Conservation (phyloP, 2,797 vertebrate genomes). For the Phoebastria nigripes region DNA sequence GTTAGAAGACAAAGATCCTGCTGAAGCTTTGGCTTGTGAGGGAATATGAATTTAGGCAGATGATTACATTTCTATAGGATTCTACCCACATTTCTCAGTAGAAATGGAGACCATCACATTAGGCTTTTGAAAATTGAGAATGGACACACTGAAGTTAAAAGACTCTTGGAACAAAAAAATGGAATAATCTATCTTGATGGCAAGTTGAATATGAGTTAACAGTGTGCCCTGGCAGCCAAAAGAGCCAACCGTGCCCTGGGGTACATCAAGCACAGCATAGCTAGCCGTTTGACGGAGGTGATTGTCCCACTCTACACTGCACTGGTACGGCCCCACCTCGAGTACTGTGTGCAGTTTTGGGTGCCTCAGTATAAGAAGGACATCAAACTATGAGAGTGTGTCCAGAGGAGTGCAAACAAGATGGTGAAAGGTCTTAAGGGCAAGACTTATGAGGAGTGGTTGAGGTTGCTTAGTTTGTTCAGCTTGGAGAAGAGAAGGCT, state of each 20-base stretch:
- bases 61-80: neutral
- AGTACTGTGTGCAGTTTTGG: neutral
- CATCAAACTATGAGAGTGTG: neutral
- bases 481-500: neutral
- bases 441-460: fast-evolving
- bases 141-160: neutral
- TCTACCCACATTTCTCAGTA: neutral
- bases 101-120: neutral
- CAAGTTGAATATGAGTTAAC: neutral
- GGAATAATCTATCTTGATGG: neutral
- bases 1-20: neutral
- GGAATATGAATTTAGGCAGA: neutral
- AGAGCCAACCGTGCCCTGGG: fast-evolving
- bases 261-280: fast-evolving
- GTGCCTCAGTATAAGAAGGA: fast-evolving
- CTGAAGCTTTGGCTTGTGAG: neutral
- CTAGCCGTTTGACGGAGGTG: fast-evolving
- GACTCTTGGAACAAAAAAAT: neutral
- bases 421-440: neutral
- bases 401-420: neutral
- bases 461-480: neutral
- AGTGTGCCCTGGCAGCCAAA: neutral
- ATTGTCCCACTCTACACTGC: fast-evolving
- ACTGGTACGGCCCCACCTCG: fast-evolving
- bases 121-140: neutral